Base-by-base conservation (phyloP, 2,797 vertebrate genomes). In the Cetoscarus ocellatus region DNA sequence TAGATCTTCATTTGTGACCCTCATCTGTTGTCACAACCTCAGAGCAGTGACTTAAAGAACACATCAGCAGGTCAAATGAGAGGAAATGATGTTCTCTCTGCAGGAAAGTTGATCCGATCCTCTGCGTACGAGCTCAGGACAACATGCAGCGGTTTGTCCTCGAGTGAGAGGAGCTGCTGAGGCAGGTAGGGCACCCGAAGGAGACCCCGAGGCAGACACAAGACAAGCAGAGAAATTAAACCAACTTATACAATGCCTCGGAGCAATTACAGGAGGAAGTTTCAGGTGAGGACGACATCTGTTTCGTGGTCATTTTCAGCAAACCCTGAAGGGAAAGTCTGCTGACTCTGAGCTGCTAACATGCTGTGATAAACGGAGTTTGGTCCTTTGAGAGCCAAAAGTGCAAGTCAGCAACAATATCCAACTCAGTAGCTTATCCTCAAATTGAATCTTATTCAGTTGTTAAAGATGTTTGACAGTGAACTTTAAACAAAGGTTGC, bases 81-180 rank as follows among this genome's bases (percentile, higher is more conserved):
- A 72, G 19, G 13, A 67, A 60, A 59, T 14, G 1, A 69, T 50
- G 39, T 64, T 53, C n/a, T 62, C 67, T 65, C 74, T 39, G 76
- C 61, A 49, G 80, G 77, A 56, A 13, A 14, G 38, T 19, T 38
- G 67, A 57, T 56, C 63, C 40, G 56, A 55, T 39, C 53, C 6
- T 53, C 6, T 2, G 19, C 3, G 36, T 27, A 27, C 4, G 27
- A 27, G 27, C 27, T 27, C 27, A 27, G 27, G 27, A 4, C 27
- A 27, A 27, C 34, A 13, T 5, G 27, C 7, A 7, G 53, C 19
- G 6, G 34, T 51, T 51, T 51, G 50, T 51, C 19, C 12, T 63
- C 3, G 40, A 3, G 15, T 56, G 47, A 48, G 35, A 39, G 2
- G 58, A 69, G 61, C 42, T 47, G 56, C 13, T 52, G 10, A 40